Evolutionary conservation across 2,888 invertebrate genomes (phyloP).

Genomic region (Craniophora ligustri): DNA sequence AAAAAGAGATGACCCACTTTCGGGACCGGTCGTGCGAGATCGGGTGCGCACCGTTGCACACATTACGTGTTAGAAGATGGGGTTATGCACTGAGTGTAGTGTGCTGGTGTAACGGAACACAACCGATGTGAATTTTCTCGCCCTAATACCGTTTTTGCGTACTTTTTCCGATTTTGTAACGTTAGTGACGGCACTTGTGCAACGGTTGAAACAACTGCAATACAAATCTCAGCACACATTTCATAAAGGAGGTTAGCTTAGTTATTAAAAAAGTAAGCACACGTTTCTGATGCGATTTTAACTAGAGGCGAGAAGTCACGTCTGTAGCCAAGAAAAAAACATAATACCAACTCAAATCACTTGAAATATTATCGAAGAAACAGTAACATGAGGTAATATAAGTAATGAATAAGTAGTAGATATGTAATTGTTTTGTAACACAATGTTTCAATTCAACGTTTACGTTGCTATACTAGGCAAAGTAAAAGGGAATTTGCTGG

Average conservation of each 20-base stretch:
- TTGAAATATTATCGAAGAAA: neutral
- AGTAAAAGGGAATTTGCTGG: too few relatives aligned
- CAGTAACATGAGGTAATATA: neutral
- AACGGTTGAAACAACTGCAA: constrained; percentile 68
- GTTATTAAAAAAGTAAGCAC: constrained; percentile 41
- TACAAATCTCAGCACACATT: constrained; percentile 54
- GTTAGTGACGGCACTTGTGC: constrained; percentile 72
- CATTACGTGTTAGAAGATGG: constrained; percentile 86
- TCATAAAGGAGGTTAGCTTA: constrained; percentile 45
- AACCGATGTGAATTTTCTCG: constrained; percentile 87
- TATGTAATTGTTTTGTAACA: constrained; percentile 4
- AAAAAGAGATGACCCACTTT: constrained; percentile 89
- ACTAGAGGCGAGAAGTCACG: too few relatives aligned
- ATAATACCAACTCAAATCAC: too few relatives aligned
- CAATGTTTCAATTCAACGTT: neutral
- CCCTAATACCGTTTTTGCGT: constrained; percentile 83
- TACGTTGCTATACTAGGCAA: neutral
- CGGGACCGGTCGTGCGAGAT: constrained; percentile 87
- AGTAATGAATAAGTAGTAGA: neutral
- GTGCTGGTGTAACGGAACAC: constrained; percentile 80
- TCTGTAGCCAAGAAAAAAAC: too few relatives aligned
- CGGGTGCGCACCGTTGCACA: constrained; percentile 86
- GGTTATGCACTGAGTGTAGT: constrained; percentile 82
- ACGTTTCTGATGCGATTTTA: constrained; percentile 37
- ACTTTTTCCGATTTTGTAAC: constrained; percentile 80